These are phyloP conservation scores for Drosophila chauvacae DNA, from an alignment of 1,140 invertebrate genomes.

Conservation along the genomic window DNA sequence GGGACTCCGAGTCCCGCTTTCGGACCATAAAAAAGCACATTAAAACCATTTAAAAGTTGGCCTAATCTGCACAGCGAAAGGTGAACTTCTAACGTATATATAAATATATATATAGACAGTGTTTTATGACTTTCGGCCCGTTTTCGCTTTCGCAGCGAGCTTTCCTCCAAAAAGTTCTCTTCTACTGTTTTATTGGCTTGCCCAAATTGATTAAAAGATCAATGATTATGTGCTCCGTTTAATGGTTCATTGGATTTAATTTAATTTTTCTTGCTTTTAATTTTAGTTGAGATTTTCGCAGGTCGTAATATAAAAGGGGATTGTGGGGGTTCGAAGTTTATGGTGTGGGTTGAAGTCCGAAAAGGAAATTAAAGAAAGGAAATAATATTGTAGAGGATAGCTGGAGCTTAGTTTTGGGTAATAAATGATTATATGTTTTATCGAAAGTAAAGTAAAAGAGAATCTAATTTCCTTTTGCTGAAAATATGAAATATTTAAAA, in stretches of 20 bases:
- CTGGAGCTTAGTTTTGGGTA: background rate
- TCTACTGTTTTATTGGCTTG: conserved; percentile 57
- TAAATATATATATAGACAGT: conserved; percentile 44
- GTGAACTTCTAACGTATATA: conserved; percentile 51
- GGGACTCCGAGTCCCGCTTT: conserved; percentile 18
- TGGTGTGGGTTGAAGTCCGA: background rate
- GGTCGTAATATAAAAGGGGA: conserved; percentile 21
- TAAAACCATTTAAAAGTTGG: conserved; percentile 81
- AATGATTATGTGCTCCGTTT: conserved; percentile 75
- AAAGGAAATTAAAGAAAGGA: conserved; percentile 17
- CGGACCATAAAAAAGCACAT: conserved; percentile 71
- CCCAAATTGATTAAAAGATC: conserved; percentile 81
- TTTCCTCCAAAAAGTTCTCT: conserved; percentile 4
- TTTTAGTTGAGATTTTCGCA: conserved; percentile 48
- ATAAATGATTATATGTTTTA: background rate
- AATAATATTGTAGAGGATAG: background rate
- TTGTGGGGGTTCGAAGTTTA: background rate
- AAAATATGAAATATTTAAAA: no score
- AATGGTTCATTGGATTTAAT: conserved; percentile 77
- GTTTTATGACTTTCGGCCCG: conserved; percentile 68
- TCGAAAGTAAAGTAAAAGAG: no score
- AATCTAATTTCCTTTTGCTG: no score
- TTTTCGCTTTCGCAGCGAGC: conserved; percentile 7
- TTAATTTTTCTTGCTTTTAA: conserved; percentile 48
- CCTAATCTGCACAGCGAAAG: conserved; percentile 65